Evolutionary conservation across 2,888 invertebrate species (phyloP), one percentile per base, ranked within the genome.

Genomic region (Disparrhopalites patrizii): DNA sequence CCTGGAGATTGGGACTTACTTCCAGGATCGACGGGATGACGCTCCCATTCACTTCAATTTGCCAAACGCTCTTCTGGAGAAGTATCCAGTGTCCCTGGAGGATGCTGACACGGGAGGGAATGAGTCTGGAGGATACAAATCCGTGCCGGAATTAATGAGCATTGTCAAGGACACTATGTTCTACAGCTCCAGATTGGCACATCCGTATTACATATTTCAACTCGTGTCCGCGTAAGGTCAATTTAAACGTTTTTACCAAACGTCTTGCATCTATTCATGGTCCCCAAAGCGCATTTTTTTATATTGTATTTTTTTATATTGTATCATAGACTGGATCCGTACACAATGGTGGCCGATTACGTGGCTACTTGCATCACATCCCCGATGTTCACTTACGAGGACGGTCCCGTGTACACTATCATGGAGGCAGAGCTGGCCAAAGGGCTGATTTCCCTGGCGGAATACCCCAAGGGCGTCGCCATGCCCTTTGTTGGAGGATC

Each of bases 321-420:
- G 13, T 1, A 36, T 47, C 55, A 5, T 18, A 66, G 67, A 5
- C 33, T 63, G 28, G 70, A 72, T 33, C 70, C 70, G 0, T 69
- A 68, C 50, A 66, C 66, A 27, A 30, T 70, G n/a, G 55, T 68
- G 54, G 72, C 69, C 4, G 70, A 70, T 27, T 66, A 63, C 47
- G 43, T 72, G 8, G 40, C 56, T 0, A 40, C 68, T 4, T 43
- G 62, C n/a, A 25, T 68, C n/a, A 31, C 64, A 1, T 69, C 69
- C 2, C 63, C 67, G 1, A 68, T 72, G 70, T 27, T 62, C 13
- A 52, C 68, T 4, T 72, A 70, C 40, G 65, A 65, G 13, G 69
- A 68, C 25, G 57, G 57, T 18, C 72, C 72, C 15, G 69, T 65
- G 4, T 69, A 62, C 58, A 40, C 65, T 28, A 20, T 70, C 28